Conservation (phyloP, 1,140 invertebrate species). For the Danaus melanippus region DNA sequence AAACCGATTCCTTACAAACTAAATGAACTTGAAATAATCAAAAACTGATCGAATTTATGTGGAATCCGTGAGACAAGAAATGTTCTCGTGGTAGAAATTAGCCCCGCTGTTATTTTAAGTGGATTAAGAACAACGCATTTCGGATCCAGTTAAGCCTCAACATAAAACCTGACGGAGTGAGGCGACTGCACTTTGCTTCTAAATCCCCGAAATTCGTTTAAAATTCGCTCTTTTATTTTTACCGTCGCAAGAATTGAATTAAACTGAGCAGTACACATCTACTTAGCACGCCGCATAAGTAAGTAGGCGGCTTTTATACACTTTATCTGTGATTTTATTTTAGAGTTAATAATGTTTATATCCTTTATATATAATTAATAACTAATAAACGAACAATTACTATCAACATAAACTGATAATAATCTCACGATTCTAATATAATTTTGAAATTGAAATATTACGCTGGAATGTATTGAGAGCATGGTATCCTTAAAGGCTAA, state of each 20-base stretch:
- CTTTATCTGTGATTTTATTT: no score
- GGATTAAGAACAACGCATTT: constrained; percentile 63
- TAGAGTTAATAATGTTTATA: no score
- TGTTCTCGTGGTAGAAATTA: constrained; percentile 38
- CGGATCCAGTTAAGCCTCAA: constrained; percentile 56
- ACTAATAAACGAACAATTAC: no score
- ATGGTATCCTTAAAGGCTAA: no score
- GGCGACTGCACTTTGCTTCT: constrained; percentile 37
- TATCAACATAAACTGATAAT: no score
- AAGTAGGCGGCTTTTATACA: no score
- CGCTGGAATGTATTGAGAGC: no score
- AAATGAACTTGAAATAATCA: no score
- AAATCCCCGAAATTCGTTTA: constrained; percentile 21
- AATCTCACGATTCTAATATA: no score
- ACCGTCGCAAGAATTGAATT: constrained; percentile 2
- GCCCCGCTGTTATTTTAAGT: constrained; percentile 61
- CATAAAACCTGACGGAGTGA: constrained; percentile 35
- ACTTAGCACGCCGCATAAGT: constrained; percentile 1
- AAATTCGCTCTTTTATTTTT: constrained; percentile 10
- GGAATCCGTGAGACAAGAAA: constrained; percentile 49
- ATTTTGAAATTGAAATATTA: no score
- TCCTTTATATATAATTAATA: no score
- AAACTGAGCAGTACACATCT: constrained; percentile 1
- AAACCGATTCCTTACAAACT: no score
- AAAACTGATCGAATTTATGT: constrained; percentile 23